phyloP scores from a whole-genome alignment of 2,888 invertebrate species.

The Eucriotettix oculatus region DNA sequence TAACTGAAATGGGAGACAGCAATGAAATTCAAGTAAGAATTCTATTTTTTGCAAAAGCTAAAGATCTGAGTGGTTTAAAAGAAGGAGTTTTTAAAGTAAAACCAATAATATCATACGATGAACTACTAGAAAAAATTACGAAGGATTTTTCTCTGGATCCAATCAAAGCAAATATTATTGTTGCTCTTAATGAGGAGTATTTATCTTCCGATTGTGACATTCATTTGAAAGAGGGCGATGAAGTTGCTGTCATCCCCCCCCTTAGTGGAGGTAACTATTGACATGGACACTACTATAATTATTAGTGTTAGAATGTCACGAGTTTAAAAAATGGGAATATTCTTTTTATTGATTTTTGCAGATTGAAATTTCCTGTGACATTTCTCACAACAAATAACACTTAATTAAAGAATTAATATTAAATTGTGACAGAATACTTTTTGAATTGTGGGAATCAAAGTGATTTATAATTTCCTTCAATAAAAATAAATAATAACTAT shows the following conservation, averaged over 20 bases:
- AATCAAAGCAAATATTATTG: constrained; percentile 51
- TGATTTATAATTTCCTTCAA: too few species aligned
- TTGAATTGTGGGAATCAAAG: too few species aligned
- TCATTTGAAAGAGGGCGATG: constrained; percentile 49
- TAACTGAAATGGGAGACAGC: background rate
- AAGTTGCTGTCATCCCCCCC: constrained; percentile 84
- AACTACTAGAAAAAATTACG: constrained; percentile 43
- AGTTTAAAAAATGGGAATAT: too few species aligned
- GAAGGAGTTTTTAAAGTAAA: constrained; percentile 37
- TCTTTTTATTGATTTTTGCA: too few species aligned
- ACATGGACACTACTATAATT: too few species aligned
- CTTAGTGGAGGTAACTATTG: constrained; percentile 60
- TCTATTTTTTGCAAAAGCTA: constrained; percentile 80
- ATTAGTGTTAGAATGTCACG: too few species aligned
- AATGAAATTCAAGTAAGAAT: constrained; percentile 35
- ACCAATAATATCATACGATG: constrained; percentile 32
- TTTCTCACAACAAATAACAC: too few species aligned
- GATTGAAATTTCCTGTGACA: too few species aligned
- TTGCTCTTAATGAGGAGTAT: constrained; percentile 75
- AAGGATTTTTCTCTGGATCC: constrained; percentile 42
- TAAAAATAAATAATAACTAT: too few species aligned
- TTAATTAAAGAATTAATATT: too few species aligned
- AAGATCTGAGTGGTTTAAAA: constrained; percentile 56
- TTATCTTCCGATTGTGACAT: constrained; percentile 37
- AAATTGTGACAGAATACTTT: too few species aligned